Evolutionary conservation across 2,888 invertebrate species (phyloP), one percentile per base, ranked within the genome.

Genomic region (Arctia plantaginis): DNA sequence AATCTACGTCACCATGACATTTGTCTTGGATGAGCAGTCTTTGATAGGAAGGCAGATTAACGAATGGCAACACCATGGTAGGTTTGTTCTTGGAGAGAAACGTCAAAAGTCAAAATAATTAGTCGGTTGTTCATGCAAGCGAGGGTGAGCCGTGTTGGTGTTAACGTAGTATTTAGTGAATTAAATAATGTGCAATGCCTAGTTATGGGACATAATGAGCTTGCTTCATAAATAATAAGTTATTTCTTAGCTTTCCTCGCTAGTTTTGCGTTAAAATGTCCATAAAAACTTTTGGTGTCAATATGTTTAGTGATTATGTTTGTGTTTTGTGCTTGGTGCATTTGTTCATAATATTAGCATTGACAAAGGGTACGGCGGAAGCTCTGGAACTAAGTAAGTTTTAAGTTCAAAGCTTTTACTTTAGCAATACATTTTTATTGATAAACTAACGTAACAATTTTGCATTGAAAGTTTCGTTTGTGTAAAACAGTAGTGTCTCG

Each of bases 381-480:
- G 92, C 94, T 80, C 91, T 90, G 85, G 87, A 90, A 87, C 82
- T 91, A 82, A 91, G 95, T 95, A 91, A 94, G 95, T 93, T 69
- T 39, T 51, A 71, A 62, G 64, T 74, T 73, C 68, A 70, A 51
- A 67, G 62, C 55, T 73, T 30, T 70, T 65, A 20, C 33, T 55
- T 1, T 66, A 18, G 10, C 8, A 65, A 27, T 33, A 20, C n/a
- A 23, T 68, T 12, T 30, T 47, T 51, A 3, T 59, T 10, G 23
- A 41, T 33, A 44, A 67, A 44, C 3, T 10, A 7, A 44, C 10
- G 18, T 41, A 20, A 67, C 12, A 27, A 41, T 66, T 7, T 27
- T 10, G 27, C 27, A 27, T 44, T 13, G 8, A 55, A 66, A 66
- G 66, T 66, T 35, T 65, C 23, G 18, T 62, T 62, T 27, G 15